A percentile compares a stretch with the other conserved stretches of the same genome.
These are phyloP conservation scores for Galago senegalensis DNA, from an alignment of 2,797 vertebrate species.

Conservation along the genomic window DNA sequence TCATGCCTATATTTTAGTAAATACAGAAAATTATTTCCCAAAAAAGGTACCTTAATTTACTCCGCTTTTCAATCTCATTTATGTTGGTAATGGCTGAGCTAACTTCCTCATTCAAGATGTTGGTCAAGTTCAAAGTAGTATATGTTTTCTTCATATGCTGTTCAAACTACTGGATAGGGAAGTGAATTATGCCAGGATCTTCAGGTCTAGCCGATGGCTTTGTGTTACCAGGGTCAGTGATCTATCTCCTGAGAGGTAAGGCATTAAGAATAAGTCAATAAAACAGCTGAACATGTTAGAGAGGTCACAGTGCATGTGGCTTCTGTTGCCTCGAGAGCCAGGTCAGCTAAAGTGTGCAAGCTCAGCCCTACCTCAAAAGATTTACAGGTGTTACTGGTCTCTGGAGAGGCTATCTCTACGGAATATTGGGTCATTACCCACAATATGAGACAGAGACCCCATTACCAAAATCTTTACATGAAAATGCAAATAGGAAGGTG, in stretches of 20 bases:
- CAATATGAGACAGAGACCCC: not conserved
- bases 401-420: slow-evolving; percentile 1
- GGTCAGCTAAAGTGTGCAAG: slow-evolving; percentile 50
- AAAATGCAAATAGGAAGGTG: not conserved
- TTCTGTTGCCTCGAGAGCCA: slow-evolving; percentile 50
- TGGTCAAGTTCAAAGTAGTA: not conserved
- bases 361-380: slow-evolving; percentile 16
- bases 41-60: not conserved
- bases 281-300: not conserved
- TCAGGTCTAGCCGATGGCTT: not conserved
- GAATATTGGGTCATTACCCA: slow-evolving; percentile 27
- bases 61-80: not conserved
- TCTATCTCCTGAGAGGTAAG: slow-evolving; percentile 49
- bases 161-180: slow-evolving; percentile 47
- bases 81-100: not conserved
- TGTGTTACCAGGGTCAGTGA: not conserved
- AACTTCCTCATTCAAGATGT: slow-evolving; percentile 31
- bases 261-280: slow-evolving; percentile 51
- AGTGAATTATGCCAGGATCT: not conserved
- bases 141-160: not conserved
- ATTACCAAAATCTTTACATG: not conserved
- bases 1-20: not conserved
- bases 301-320: not conserved
- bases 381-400: slow-evolving; percentile 60
- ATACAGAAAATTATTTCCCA: not conserved